Percentiles rank a stretch among this genome's conserved stretches.
Evolutionary conservation across 2,888 invertebrate species (phyloP).

Genomic region (Kryphioiulus occultus): DNA sequence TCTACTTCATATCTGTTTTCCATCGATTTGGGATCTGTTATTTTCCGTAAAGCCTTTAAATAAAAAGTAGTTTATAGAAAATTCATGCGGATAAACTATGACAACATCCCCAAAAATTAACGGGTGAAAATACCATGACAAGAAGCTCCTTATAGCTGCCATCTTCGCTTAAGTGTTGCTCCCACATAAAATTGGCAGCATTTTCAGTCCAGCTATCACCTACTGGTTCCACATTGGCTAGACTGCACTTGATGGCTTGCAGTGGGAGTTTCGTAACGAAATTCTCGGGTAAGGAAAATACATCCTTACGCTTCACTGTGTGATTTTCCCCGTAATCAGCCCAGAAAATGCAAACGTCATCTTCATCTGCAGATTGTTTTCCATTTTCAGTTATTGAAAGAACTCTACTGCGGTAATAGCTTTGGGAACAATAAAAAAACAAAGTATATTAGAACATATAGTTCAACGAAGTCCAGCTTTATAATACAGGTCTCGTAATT

Average conservation of each 20-base stretch:
- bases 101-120: background rate
- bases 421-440: background rate
- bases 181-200: constrained; percentile 67
- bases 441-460: too few species aligned
- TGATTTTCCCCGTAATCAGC: constrained; percentile 72
- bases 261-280: constrained; percentile 67
- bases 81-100: background rate
- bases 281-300: constrained; percentile 66
- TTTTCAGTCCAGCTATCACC: constrained; percentile 67
- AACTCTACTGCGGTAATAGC: constrained; percentile 60
- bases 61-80: background rate
- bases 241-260: constrained; percentile 71
- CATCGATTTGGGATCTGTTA: background rate
- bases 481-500: too few species aligned
- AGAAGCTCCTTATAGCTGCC: constrained; percentile 55
- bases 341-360: constrained; percentile 67
- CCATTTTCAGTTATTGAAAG: constrained; percentile 64
- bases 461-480: too few species aligned
- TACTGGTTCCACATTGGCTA: constrained; percentile 67
- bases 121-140: background rate
- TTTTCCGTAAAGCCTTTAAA: constrained; percentile 38
- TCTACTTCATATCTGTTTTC: constrained; percentile 1
- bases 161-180: constrained; percentile 62
- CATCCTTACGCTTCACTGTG: constrained; percentile 62
- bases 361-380: background rate